Evolutionary conservation across 1,140 invertebrate genomes (phyloP).

Genomic region (Sitophilus oryzae): DNA sequence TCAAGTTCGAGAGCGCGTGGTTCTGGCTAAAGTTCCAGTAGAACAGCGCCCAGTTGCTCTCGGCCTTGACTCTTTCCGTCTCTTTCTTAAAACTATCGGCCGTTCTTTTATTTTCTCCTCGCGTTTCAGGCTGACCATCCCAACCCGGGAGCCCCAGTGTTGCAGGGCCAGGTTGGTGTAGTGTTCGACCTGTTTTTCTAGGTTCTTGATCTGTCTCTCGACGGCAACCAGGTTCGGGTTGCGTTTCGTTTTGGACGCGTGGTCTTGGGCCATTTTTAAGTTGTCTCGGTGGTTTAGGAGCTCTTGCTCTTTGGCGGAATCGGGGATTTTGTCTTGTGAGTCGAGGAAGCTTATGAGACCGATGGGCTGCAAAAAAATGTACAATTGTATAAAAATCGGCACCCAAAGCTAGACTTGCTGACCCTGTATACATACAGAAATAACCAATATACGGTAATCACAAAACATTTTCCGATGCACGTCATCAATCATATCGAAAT

Average conservation of each 20-base stretch:
- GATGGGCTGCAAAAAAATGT: conserved; percentile 63
- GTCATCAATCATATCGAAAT: too few species aligned
- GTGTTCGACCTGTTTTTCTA: conserved; percentile 74
- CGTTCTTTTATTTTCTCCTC: conserved; percentile 58
- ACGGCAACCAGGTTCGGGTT: conserved; percentile 64
- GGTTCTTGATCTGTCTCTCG: conserved; percentile 65
- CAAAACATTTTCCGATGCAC: too few species aligned
- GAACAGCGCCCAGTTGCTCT: conserved; percentile 90
- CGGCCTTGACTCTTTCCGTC: conserved; percentile 87
- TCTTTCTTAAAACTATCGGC: conserved; percentile 85
- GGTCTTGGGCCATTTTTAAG: conserved; percentile 86
- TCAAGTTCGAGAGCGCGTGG: conserved; percentile 92
- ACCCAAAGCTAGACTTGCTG: too few species aligned
- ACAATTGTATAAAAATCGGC: too few species aligned
- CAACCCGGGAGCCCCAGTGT: conserved; percentile 82
- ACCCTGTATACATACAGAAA: too few species aligned
- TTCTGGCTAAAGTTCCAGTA: conserved; percentile 95
- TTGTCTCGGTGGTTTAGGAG: conserved; percentile 83
- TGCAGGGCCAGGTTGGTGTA: conserved; percentile 69
- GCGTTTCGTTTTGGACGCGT: conserved; percentile 58
- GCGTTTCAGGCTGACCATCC: conserved; percentile 60
- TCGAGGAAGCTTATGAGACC: conserved; percentile 89
- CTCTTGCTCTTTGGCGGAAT: conserved; percentile 59
- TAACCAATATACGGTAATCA: too few species aligned
- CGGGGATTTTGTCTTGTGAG: conserved; percentile 78